These are phyloP conservation scores for Psittacus erithacus DNA, from an alignment of 2,113 vertebrate species.

Conservation along the genomic window DNA sequence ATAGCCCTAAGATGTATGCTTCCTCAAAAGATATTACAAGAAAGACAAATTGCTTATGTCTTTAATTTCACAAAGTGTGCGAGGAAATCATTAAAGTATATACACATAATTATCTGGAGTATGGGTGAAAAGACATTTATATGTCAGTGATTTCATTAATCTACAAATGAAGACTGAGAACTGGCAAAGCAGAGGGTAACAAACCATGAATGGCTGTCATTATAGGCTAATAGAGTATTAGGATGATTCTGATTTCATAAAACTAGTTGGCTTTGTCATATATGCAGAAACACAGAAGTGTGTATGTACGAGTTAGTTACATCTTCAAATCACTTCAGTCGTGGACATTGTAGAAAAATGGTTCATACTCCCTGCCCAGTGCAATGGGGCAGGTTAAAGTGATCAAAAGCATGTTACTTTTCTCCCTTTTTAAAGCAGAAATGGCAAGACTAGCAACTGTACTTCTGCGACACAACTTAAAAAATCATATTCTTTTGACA, in stretches of 20 bases:
- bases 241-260: not conserved
- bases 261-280: not conserved
- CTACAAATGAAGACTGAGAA: not conserved
- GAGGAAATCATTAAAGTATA: not conserved
- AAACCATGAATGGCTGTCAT: not conserved
- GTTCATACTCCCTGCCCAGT: not conserved
- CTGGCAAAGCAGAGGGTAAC: not conserved
- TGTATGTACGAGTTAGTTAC: not conserved
- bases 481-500: not conserved
- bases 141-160: not conserved
- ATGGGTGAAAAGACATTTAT: slow-evolving; percentile 15
- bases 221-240: not conserved
- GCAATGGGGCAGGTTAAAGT: not conserved
- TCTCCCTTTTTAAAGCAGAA: not conserved
- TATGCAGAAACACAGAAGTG: not conserved
- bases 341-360: not conserved
- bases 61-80: not conserved
- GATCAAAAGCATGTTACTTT: not conserved
- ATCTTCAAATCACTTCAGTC: not conserved
- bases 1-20: not conserved
- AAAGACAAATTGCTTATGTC: not conserved
- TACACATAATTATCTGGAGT: not conserved
- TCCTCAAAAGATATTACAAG: not conserved
- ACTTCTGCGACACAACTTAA: not conserved
- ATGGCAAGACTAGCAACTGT: not conserved